Evolutionary conservation across 2,888 invertebrate species (phyloP).

Genomic region (Pollenia labialis): DNA sequence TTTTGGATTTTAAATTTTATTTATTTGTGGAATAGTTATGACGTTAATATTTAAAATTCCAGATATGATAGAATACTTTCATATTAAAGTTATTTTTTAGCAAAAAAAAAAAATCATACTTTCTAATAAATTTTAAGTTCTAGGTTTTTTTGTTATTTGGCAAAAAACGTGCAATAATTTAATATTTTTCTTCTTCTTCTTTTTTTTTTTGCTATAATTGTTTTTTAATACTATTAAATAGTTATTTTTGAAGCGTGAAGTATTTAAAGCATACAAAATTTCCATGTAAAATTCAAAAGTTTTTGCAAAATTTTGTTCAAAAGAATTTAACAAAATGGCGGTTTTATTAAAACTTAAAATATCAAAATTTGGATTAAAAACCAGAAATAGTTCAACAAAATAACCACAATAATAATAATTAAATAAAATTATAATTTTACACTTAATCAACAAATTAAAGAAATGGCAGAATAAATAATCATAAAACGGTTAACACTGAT

Average conservation of each 20-base stretch:
- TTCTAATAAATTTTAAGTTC: background rate
- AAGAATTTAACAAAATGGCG: too few species aligned
- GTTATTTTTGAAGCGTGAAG: background rate
- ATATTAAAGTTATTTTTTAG: background rate
- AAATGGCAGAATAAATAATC: too few species aligned
- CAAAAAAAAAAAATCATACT: constrained; percentile 4
- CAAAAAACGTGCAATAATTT: constrained; percentile 22
- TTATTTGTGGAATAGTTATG: constrained; percentile 8
- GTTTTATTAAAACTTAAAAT: too few species aligned
- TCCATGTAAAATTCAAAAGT: too few species aligned
- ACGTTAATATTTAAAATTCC: constrained; percentile 40
- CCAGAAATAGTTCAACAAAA: too few species aligned
- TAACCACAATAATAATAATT: too few species aligned
- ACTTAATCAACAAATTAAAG: too few species aligned
- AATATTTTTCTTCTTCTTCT: background rate
- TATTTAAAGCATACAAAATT: too few species aligned
- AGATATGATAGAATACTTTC: background rate
- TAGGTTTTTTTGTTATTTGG: background rate
- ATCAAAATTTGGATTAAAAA: too few species aligned
- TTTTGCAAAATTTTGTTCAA: too few species aligned
- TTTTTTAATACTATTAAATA: background rate
- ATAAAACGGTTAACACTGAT: too few species aligned
- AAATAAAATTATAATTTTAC: too few species aligned
- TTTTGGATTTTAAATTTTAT: background rate
- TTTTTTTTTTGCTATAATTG: background rate